Evolutionary conservation across 2,797 vertebrate genomes (phyloP), one percentile per base, ranked within the genome.

Genomic region (Limnodromus scolopaceus): DNA sequence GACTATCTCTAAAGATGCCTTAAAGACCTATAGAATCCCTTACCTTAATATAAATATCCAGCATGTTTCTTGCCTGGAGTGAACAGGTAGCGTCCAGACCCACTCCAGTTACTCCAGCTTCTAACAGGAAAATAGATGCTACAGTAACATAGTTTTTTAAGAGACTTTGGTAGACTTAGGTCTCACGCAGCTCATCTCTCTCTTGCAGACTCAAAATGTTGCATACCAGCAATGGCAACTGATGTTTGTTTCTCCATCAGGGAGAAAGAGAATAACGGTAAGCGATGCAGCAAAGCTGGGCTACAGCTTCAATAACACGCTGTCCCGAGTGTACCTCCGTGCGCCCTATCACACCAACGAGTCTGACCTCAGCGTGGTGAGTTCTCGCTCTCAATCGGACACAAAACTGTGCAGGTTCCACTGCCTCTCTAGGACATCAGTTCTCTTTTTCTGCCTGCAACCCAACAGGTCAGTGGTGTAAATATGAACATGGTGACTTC

Each of bases 321-420:
- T 93, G 22, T 95, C 97, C 27, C 96, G 98, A 41, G 96, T 98
- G 77, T 87, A 90, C 24, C 97, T 98, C 88, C 97, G 98, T 7
- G 95, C 97, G 0, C 97, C 97, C 1, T 98, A 98, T 54, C 96
- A 94, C 87, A 98, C 97, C 68, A 94, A 96, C 3, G 95, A 98
- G 87, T 98, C 98, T 1, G 95, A 97, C 8, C 3, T 77, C 48
- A 70, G 95, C 7, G 4, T 75, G 97, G 98, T 98, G 68, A 95
- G 94, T 93, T 43, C 17, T 4, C 43, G 36, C 12, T 36, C 39
- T 72, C 55, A 22, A 4, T 6, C 3, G 2, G 36, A 51, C 58
- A 43, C 27, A 87, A 58, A 81, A 30, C 32, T 27, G 15, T 32
- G 43, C 57, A 8, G 3, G 19, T 81, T 28, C 48, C 32, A 25